Evolutionary conservation across 2,888 invertebrate genomes (phyloP).

Genomic region (Resseliella maxima): DNA sequence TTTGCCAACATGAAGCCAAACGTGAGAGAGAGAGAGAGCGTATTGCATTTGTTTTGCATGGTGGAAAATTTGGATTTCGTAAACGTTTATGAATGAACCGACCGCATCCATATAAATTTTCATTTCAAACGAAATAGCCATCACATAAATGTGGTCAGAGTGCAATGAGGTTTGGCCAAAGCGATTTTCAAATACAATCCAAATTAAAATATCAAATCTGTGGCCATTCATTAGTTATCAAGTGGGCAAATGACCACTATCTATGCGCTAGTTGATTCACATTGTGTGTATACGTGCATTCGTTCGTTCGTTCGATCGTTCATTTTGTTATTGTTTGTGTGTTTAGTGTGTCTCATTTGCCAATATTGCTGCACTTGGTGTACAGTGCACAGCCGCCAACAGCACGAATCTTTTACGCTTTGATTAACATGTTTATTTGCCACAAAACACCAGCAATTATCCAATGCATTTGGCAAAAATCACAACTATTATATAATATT

Average conservation of each 20-base stretch:
- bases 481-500: too few relatives aligned
- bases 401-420: too few relatives aligned
- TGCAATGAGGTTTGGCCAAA: neutral
- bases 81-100: neutral
- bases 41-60: too few relatives aligned
- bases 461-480: too few relatives aligned
- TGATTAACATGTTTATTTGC: too few relatives aligned
- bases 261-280: neutral
- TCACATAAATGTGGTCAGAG: neutral
- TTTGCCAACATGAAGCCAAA: too few relatives aligned
- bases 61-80: neutral
- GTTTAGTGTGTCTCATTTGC: neutral
- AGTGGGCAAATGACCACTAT: neutral
- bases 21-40: too few relatives aligned
- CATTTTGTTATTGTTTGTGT: neutral
- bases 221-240: neutral
- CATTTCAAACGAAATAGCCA: neutral
- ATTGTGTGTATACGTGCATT: neutral
- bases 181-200: neutral
- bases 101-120: conserved; percentile 1
- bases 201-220: conserved; percentile 37
- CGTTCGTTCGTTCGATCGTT: neutral
- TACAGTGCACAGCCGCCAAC: too few relatives aligned
- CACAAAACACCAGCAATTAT: too few relatives aligned
- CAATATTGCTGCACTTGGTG: too few relatives aligned